These are phyloP conservation scores for Poecilia wingei DNA, from an alignment of 2,797 vertebrate genomes.

Conservation along the genomic window DNA sequence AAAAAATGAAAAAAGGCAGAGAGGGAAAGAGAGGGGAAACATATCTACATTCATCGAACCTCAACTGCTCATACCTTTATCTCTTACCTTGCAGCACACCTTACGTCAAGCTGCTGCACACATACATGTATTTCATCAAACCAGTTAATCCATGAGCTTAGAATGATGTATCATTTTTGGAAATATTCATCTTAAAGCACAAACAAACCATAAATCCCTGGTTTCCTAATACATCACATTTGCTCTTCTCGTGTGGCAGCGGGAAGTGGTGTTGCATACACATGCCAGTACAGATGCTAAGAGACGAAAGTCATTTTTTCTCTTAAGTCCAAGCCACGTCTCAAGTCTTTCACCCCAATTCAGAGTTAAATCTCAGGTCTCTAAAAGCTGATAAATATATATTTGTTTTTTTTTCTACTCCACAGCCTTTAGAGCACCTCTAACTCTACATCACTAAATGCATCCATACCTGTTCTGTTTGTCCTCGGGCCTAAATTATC, in stretches of 20 bases:
- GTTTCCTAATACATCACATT: slow-evolving; percentile 36
- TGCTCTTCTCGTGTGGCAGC: slow-evolving; percentile 19
- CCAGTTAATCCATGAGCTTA: not conserved
- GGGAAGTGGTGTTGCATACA: slow-evolving; percentile 9
- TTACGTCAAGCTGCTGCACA: slow-evolving; percentile 19
- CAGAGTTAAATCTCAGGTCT: not conserved
- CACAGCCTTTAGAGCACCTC: not conserved
- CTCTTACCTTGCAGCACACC: slow-evolving; percentile 10
- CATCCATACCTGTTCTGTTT: not conserved
- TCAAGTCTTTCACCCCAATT: not conserved
- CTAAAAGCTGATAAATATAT: too few relatives aligned
- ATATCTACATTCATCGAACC: slow-evolving; percentile 10
- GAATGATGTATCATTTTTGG: slow-evolving; percentile 44
- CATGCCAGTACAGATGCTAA: not conserved
- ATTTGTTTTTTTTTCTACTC: not conserved
- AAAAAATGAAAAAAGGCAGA: slow-evolving; percentile 11
- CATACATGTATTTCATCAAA: slow-evolving; percentile 21
- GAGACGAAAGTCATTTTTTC: not conserved
- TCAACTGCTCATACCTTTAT: slow-evolving; percentile 5
- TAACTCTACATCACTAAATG: not conserved
- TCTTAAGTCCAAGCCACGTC: not conserved
- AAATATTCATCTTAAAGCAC: slow-evolving; percentile 30
- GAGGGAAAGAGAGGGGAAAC: not conserved
- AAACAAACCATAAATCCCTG: slow-evolving; percentile 7
- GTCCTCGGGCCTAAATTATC: not conserved